These are phyloP conservation scores for Gymnopithys bicolor DNA, from an alignment of 2,797 vertebrate genomes.

Conservation along the genomic window DNA sequence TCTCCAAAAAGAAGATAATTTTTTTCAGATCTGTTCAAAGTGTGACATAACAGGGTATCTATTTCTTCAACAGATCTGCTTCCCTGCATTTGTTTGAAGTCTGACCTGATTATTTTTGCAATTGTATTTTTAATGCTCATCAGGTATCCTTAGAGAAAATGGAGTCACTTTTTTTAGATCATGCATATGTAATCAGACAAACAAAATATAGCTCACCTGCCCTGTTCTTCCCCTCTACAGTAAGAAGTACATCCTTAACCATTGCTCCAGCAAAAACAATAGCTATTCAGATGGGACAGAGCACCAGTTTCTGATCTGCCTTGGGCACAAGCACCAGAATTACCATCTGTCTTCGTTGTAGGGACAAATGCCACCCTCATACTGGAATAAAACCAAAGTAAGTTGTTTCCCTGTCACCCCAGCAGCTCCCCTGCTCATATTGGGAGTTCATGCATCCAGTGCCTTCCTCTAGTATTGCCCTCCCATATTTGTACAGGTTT, in stretches of 20 bases:
- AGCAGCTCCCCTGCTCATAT: not conserved
- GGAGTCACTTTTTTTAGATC: constrained; percentile 54
- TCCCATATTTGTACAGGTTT: not conserved
- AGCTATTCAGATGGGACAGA: not conserved
- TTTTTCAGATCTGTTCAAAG: not conserved
- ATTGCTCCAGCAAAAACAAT: not conserved
- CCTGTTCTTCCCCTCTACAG: constrained; percentile 3
- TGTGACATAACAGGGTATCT: constrained; percentile 17
- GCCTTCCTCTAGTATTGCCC: not conserved
- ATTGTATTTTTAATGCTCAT: constrained; percentile 65
- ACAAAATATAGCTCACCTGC: constrained; percentile 55
- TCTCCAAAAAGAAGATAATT: not conserved
- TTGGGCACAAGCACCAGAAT: not conserved
- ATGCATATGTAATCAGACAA: constrained; percentile 43
- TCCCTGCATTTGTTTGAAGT: constrained; percentile 55
- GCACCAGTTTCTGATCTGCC: not conserved
- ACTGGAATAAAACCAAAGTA: not conserved
- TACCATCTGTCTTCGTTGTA: not conserved
- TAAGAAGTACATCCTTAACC: not conserved
- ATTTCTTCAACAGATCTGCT: constrained; percentile 53
- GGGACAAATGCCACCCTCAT: not conserved
- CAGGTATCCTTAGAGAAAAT: constrained; percentile 53
- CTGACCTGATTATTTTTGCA: constrained; percentile 56
- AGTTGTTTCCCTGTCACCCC: not conserved
- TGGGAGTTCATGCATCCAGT: fast-evolving